Conservation (phyloP, 1,140 invertebrate species). For the Melanaphis sacchari region DNA sequence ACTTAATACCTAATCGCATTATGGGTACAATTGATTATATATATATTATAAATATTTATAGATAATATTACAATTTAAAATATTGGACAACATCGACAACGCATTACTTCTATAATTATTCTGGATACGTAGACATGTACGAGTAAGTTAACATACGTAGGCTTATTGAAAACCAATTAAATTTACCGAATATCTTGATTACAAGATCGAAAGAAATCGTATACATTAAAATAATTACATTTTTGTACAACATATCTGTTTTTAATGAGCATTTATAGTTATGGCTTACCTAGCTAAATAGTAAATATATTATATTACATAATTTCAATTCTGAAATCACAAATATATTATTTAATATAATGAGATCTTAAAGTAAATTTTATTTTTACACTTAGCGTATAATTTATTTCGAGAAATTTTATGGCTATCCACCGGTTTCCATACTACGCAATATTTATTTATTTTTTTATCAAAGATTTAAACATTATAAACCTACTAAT, state of each 20-base stretch:
- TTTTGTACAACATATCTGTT: neutral
- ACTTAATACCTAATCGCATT: neutral
- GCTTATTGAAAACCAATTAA: neutral
- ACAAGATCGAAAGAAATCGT: neutral
- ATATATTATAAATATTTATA: too few relatives aligned
- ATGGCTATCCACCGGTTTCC: too few relatives aligned
- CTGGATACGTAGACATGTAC: neutral
- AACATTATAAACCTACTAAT: too few relatives aligned
- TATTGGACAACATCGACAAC: neutral
- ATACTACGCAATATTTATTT: too few relatives aligned
- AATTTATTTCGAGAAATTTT: too few relatives aligned
- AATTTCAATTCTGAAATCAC: neutral
- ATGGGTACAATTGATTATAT: too few relatives aligned
- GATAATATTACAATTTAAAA: too few relatives aligned
- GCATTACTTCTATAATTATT: neutral
- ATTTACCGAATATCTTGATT: neutral
- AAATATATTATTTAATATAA: too few relatives aligned
- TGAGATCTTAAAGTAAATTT: too few relatives aligned
- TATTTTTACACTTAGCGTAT: too few relatives aligned
- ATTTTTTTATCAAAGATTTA: neutral
- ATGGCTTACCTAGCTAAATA: neutral
- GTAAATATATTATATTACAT: neutral
- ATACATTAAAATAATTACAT: neutral
- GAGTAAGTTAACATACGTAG: too few relatives aligned
- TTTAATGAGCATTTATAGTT: neutral